These are phyloP conservation scores for Tychaedon coryphoeus DNA, from an alignment of 2,113 vertebrate genomes.

Conservation along the genomic window DNA sequence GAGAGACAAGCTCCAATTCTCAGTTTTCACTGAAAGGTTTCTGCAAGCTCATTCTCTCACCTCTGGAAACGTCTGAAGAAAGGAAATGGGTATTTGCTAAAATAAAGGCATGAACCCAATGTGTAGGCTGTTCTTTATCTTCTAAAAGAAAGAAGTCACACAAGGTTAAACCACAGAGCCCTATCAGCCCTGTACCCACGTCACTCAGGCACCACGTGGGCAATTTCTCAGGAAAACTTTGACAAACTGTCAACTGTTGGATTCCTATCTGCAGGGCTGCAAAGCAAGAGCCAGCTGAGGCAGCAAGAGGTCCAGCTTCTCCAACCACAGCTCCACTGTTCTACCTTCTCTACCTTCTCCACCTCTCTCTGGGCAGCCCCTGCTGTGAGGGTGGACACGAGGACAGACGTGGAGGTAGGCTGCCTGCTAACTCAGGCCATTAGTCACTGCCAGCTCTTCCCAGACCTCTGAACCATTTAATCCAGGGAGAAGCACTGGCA, in stretches of 20 bases:
- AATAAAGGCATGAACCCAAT: not conserved
- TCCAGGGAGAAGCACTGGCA: not conserved
- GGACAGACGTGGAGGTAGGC: not conserved
- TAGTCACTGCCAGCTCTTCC: not conserved
- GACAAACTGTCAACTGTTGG: not conserved
- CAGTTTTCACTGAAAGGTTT: not conserved
- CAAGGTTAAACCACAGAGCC: not conserved
- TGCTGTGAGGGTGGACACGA: fast-evolving
- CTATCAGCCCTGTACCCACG: not conserved
- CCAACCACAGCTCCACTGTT: not conserved
- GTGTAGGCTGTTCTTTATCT: not conserved
- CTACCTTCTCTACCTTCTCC: not conserved
- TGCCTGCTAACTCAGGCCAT: not conserved
- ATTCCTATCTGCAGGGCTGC: not conserved
- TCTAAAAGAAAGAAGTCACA: not conserved
- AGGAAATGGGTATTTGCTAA: not conserved
- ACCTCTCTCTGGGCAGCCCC: not conserved
- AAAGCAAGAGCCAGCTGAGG: not conserved
- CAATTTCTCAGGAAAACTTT: not conserved
- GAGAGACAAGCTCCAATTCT: not conserved
- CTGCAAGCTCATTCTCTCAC: not conserved
- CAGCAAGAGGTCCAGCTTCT: not conserved
- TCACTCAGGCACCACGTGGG: not conserved
- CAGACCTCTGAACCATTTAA: conserved; percentile 9
- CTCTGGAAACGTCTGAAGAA: not conserved